phyloP scores from a whole-genome alignment of 2,888 invertebrate species.

The Poecilobothrus nobilitatus region DNA sequence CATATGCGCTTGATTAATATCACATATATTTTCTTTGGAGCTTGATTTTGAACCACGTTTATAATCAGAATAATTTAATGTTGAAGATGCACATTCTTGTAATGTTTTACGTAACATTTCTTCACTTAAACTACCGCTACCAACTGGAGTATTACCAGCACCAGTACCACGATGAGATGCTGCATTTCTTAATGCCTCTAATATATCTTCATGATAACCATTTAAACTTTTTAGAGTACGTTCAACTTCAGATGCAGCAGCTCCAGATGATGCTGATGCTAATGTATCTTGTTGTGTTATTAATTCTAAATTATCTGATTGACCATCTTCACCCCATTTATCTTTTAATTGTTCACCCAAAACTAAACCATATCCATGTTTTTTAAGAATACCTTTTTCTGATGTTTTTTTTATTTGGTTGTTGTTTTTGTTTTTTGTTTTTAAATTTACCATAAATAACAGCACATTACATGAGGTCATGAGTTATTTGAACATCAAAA shows the following conservation, averaged over 20 bases:
- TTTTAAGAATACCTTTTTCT: slow-evolving; percentile 88
- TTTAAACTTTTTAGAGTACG: slow-evolving; percentile 80
- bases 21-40: slow-evolving; percentile 68
- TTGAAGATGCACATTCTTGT: slow-evolving; percentile 50
- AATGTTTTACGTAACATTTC: slow-evolving; percentile 61
- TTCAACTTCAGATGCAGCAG: slow-evolving; percentile 68
- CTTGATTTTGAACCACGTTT: slow-evolving; percentile 53
- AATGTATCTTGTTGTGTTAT: slow-evolving; percentile 62
- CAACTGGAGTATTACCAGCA: slow-evolving; percentile 52
- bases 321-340: slow-evolving; percentile 65
- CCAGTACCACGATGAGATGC: slow-evolving; percentile 61
- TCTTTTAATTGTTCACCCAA: slow-evolving; percentile 62
- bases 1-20: slow-evolving; percentile 54
- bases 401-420: too few species aligned
- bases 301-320: slow-evolving; percentile 60
- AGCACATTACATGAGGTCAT: too few species aligned
- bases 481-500: background rate
- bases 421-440: too few species aligned
- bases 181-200: slow-evolving; percentile 80
- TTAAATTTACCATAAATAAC: slow-evolving; percentile 15
- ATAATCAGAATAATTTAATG: slow-evolving; percentile 50
- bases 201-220: slow-evolving; percentile 86
- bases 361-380: slow-evolving; percentile 68
- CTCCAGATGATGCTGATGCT: slow-evolving; percentile 49
- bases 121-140: slow-evolving; percentile 58